Percentiles rank a stretch among this genome's conserved stretches.
Conservation (phyloP, 2,888 invertebrate genomes). For the Ypsolopha sequella region DNA sequence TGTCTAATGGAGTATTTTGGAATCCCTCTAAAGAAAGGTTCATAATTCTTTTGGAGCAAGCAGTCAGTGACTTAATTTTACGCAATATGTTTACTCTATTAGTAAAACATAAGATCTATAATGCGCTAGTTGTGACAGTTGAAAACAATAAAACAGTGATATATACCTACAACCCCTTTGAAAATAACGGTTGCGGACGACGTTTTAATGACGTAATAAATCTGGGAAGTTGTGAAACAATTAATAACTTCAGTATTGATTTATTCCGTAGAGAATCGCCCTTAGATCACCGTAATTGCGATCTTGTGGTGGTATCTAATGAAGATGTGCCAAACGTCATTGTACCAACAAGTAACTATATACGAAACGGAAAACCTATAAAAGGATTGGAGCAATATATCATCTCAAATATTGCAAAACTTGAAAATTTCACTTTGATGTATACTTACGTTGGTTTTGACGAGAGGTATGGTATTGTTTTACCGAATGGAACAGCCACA, state of each 20-base stretch:
- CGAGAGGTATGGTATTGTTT: neutral
- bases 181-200: constrained; percentile 10
- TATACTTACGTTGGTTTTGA: neutral
- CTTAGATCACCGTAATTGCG: too few relatives aligned
- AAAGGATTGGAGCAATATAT: constrained; percentile 4
- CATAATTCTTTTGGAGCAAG: constrained; percentile 3
- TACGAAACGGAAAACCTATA: neutral
- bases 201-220: constrained; percentile 5
- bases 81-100: too few relatives aligned
- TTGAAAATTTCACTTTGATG: neutral
- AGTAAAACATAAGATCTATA: too few relatives aligned
- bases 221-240: constrained; percentile 6
- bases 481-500: constrained; percentile 3
- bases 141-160: neutral
- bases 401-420: neutral
- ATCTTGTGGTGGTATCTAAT: constrained; percentile 3
- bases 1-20: constrained; percentile 11
- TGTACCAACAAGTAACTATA: neutral
- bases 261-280: too few relatives aligned
- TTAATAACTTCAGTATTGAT: too few relatives aligned
- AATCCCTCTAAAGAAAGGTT: constrained; percentile 11
- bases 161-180: constrained; percentile 12
- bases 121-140: too few relatives aligned
- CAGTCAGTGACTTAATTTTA: too few relatives aligned
- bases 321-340: constrained; percentile 9